Evolutionary conservation across 2,888 invertebrate species (phyloP).

Genomic region (Geophilus truncorum): DNA sequence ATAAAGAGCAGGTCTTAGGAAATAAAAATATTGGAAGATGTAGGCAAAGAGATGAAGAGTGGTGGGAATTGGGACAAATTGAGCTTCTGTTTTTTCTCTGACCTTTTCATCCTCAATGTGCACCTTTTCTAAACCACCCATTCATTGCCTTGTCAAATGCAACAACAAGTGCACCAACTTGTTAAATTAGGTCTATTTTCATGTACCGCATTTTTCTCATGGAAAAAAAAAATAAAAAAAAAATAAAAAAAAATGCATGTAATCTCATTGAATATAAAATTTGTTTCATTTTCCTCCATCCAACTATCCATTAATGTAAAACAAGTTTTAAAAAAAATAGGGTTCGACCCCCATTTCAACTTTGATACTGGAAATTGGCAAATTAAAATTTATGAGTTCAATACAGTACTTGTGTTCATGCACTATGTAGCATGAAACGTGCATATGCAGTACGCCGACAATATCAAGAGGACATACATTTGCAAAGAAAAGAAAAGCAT

Average conservation of each 20-base stretch:
- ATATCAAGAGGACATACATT: neutral
- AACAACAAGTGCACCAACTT: neutral
- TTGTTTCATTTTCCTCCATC: neutral
- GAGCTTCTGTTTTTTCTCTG: neutral
- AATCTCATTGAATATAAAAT: neutral
- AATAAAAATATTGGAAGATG: neutral
- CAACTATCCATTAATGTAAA: neutral
- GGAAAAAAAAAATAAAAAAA: no score
- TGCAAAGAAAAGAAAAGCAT: neutral
- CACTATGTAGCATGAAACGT: neutral
- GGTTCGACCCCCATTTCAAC: neutral
- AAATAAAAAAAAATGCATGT: neutral
- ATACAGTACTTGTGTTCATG: neutral
- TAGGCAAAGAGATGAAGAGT: neutral
- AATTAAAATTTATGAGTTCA: conserved; percentile 20
- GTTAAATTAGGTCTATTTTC: neutral
- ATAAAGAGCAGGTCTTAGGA: neutral
- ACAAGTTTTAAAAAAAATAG: neutral
- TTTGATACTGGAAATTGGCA: neutral
- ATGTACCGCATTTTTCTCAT: no score
- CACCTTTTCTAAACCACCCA: neutral
- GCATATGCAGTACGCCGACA: neutral
- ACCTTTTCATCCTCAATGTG: neutral
- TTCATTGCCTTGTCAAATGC: neutral
- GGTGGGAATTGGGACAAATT: neutral